phyloP scores from a whole-genome alignment of 2,113 vertebrate species.

The Zosterops hypoxanthus region DNA sequence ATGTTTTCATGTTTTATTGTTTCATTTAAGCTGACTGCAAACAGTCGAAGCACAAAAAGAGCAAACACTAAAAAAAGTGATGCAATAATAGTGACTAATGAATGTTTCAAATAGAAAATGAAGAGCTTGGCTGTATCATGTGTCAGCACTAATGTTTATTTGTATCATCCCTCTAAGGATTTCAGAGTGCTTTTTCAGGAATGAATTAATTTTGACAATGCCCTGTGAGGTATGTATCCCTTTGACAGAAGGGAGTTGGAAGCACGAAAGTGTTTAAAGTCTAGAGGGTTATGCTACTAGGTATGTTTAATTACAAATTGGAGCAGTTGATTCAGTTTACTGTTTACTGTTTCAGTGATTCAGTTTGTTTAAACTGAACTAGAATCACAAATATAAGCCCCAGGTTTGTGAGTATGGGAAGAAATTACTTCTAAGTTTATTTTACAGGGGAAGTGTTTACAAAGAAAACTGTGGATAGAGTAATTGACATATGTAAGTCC shows the following conservation, averaged over 20 bases:
- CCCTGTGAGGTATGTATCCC: constrained; percentile 22
- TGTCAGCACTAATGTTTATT: constrained; percentile 39
- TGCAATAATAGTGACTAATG: constrained; percentile 1
- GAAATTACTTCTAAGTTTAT: background rate
- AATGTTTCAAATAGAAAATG: constrained; percentile 7
- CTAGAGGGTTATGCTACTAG: background rate
- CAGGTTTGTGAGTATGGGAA: background rate
- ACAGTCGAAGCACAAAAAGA: background rate
- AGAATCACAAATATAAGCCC: background rate
- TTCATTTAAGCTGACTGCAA: background rate
- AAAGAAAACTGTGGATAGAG: background rate
- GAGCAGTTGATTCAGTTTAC: background rate
- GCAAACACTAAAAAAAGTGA: background rate
- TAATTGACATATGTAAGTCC: background rate
- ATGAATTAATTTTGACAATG: constrained; percentile 57
- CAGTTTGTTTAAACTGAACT: background rate
- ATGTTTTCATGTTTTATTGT: background rate
- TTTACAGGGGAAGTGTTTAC: background rate
- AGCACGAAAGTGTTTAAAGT: background rate
- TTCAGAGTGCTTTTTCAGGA: constrained; percentile 44
- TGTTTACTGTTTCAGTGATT: background rate
- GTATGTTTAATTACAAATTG: background rate
- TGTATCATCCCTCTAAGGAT: constrained; percentile 46
- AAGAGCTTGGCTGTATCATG: background rate
- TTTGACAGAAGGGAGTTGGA: background rate